A percentile compares a stretch with the other conserved stretches of the same genome.
Evolutionary conservation across 2,113 vertebrate species (phyloP).

Genomic region (Poeciliopsis prolifica): DNA sequence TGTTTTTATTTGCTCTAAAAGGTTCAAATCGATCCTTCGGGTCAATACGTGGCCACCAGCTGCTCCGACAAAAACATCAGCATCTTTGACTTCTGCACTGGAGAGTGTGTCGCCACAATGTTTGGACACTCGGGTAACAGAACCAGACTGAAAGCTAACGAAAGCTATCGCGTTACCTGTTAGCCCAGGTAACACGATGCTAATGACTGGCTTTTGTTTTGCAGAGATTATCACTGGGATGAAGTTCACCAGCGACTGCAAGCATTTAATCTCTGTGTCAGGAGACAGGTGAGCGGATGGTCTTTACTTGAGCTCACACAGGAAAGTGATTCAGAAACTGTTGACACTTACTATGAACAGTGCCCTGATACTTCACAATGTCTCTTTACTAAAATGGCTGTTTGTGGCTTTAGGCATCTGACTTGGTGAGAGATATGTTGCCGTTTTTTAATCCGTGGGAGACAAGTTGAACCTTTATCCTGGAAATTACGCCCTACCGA

Average conservation of each 20-base stretch:
- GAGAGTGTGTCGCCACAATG: conserved; percentile 94
- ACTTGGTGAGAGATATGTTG: background rate
- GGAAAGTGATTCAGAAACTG: background rate
- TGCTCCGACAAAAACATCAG: conserved; percentile 96
- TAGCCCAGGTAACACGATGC: background rate
- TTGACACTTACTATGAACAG: background rate
- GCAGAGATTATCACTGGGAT: conserved; percentile 95
- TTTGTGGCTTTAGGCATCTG: too few relatives aligned
- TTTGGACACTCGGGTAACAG: conserved; percentile 93
- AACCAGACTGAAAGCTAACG: background rate
- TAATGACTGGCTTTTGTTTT: conserved; percentile 4
- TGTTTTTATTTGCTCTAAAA: conserved; percentile 57
- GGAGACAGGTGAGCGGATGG: conserved; percentile 89
- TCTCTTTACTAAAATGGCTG: background rate
- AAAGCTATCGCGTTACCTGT: too few relatives aligned
- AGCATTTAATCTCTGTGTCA: conserved; percentile 93
- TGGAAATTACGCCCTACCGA: background rate
- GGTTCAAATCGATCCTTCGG: conserved; percentile 96
- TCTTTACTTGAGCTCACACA: background rate
- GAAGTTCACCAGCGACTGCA: conserved; percentile 97
- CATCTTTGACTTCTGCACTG: conserved; percentile 94
- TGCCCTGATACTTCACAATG: background rate
- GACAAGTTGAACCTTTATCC: background rate
- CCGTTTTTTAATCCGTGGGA: background rate
- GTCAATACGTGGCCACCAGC: conserved; percentile 94